Percentiles rank a stretch among this genome's conserved stretches.
These are phyloP conservation scores for Manacus vitellinus DNA, from an alignment of 2,113 vertebrate species.

Conservation along the genomic window DNA sequence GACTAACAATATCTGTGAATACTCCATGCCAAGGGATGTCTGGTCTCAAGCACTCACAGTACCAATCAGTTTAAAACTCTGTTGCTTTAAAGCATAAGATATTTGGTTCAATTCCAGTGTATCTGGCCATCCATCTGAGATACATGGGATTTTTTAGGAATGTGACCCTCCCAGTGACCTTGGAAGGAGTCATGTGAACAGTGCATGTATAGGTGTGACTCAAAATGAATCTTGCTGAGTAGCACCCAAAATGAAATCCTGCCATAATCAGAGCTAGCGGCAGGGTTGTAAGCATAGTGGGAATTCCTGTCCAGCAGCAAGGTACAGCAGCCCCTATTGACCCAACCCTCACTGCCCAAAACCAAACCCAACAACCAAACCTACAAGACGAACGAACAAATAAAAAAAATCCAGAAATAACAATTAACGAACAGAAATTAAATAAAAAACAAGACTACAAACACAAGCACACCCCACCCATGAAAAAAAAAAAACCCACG, in stretches of 20 bases:
- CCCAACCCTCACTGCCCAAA: neutral
- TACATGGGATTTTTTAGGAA: neutral
- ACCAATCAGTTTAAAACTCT: neutral
- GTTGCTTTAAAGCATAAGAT: neutral
- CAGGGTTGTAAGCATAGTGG: fast-evolving
- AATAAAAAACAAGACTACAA: neutral
- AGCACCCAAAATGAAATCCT: neutral
- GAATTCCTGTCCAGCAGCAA: neutral
- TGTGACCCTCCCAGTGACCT: neutral
- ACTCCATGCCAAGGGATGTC: neutral
- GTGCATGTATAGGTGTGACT: too few species aligned
- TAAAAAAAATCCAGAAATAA: neutral
- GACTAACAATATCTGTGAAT: too few species aligned
- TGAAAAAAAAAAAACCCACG: too few species aligned
- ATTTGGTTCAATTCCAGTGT: neutral
- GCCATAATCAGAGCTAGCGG: neutral
- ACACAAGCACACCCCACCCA: too few species aligned
- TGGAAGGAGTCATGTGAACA: neutral
- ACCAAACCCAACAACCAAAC: neutral
- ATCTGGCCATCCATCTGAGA: neutral
- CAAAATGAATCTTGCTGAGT: neutral
- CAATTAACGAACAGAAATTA: fast-evolving
- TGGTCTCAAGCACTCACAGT: neutral
- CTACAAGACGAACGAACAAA: too few species aligned
- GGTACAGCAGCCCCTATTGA: neutral